Percentiles rank a stretch among this genome's conserved stretches.
Evolutionary conservation across 2,888 invertebrate species (phyloP).

Genomic region (Cosmia trapezina): DNA sequence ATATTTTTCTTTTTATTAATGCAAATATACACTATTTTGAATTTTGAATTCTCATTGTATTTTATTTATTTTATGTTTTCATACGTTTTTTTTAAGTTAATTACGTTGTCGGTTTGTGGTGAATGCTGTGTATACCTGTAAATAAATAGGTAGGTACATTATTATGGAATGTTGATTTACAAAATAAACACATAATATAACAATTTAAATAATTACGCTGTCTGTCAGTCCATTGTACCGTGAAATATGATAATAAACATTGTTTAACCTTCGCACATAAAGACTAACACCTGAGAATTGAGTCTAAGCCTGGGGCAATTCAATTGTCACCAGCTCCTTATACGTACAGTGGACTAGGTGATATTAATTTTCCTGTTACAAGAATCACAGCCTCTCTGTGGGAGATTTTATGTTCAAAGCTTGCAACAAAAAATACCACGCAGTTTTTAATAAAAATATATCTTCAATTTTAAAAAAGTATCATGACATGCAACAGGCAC

Average conservation of each 20-base stretch:
- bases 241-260: constrained; percentile 60
- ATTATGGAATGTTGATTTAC: constrained; percentile 40
- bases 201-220: constrained; percentile 54
- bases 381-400: not conserved
- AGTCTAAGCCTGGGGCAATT: constrained; percentile 26
- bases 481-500: not conserved
- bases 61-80: too few species aligned
- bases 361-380: constrained; percentile 22
- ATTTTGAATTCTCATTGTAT: too few species aligned
- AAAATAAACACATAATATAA: constrained; percentile 34
- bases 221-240: constrained; percentile 49
- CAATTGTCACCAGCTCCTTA: constrained; percentile 52
- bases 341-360: constrained; percentile 30
- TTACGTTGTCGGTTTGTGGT: too few species aligned
- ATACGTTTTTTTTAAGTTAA: too few species aligned
- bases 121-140: too few species aligned
- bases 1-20: too few species aligned
- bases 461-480: not conserved
- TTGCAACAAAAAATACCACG: not conserved
- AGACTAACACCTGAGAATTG: constrained; percentile 52
- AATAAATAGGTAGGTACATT: not conserved
- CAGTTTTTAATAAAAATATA: not conserved
- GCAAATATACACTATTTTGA: too few species aligned
- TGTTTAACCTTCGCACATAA: constrained; percentile 56
- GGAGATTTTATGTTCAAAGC: not conserved